Evolutionary conservation across 2,113 vertebrate genomes (phyloP).

Genomic region (Malurus cyaneus): DNA sequence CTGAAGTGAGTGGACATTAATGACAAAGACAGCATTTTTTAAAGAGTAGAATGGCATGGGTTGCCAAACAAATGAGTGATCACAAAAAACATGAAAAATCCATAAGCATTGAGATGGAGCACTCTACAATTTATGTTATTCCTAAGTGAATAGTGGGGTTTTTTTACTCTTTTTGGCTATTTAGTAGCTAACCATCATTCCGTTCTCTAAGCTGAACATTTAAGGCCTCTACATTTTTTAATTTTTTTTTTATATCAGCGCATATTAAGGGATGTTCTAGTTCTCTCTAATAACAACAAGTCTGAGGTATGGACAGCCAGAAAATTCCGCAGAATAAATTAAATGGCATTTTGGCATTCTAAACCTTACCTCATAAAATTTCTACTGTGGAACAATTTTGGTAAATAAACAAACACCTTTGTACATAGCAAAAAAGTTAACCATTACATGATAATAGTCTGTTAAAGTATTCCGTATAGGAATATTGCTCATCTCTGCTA

Average conservation of each 20-base stretch:
- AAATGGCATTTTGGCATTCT: not conserved
- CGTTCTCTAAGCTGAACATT: not conserved
- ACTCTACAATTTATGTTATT: not conserved
- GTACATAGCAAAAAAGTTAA: not conserved
- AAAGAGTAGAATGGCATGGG: not conserved
- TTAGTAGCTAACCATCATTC: not conserved
- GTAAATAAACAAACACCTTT: not conserved
- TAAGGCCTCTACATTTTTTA: not conserved
- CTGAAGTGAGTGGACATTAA: not conserved
- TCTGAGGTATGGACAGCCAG: not conserved
- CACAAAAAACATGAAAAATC: not conserved
- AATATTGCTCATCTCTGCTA: not conserved
- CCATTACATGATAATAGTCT: not conserved
- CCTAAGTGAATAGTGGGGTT: accelerated
- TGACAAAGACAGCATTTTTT: not conserved
- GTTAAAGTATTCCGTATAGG: not conserved
- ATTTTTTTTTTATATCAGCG: not conserved
- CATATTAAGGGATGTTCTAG: not conserved
- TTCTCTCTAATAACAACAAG: not conserved
- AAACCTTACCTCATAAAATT: not conserved
- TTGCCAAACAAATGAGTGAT: not conserved
- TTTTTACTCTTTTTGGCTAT: not conserved
- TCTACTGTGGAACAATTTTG: not conserved
- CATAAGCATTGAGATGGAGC: not conserved
- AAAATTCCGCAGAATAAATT: not conserved